Evolutionary conservation across 2,797 vertebrate species (phyloP).

Genomic region (Mormyrus hasselquistii): DNA sequence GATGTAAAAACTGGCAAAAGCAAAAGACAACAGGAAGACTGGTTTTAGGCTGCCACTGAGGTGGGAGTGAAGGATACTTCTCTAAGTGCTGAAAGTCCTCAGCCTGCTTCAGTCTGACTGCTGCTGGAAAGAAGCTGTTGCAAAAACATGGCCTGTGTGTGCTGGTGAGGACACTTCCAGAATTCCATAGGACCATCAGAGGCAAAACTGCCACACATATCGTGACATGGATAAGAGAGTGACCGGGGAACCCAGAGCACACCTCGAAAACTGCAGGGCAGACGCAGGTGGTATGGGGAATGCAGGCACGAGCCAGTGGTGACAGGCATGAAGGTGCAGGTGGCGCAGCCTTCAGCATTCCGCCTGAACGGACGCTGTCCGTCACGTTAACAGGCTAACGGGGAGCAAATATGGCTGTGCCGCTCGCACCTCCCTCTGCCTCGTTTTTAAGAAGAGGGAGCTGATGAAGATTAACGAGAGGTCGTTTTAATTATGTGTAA

Average conservation of each 20-base stretch:
- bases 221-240: background rate
- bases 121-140: background rate
- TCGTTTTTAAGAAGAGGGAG: slow-evolving; percentile 26
- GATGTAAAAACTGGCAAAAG: background rate
- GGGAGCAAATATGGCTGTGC: background rate
- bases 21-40: background rate
- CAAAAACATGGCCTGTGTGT: background rate
- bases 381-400: slow-evolving; percentile 41
- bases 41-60: background rate
- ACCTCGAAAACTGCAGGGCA: background rate
- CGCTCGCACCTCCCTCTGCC: background rate
- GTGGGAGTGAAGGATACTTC: background rate
- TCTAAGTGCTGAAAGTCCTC: background rate
- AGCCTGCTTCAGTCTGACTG: background rate
- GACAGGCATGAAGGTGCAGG: background rate
- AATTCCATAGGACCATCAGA: background rate
- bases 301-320: background rate
- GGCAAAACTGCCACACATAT: background rate
- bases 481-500: slow-evolving; percentile 42
- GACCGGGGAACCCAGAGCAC: background rate
- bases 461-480: slow-evolving; percentile 58
- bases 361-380: slow-evolving; percentile 26
- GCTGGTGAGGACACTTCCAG: background rate
- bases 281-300: background rate
- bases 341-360: background rate